Base-by-base conservation (phyloP, 2,888 invertebrate species). In the Margaritifera margaritifera region DNA sequence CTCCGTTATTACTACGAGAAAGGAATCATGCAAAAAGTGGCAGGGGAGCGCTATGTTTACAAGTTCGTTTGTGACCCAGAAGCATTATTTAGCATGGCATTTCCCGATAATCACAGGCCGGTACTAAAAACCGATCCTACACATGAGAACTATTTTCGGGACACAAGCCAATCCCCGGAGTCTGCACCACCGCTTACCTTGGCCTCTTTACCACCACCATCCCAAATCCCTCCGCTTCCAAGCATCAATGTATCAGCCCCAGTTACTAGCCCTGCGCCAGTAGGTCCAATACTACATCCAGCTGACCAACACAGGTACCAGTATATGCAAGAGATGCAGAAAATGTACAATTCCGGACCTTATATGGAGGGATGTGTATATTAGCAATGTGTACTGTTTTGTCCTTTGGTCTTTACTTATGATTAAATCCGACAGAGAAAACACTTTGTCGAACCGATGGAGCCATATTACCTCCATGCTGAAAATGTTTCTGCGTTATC, bases 11-110 rank as follows among this genome's bases (percentile, higher is more conserved):
- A 98, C 89, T 98, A 98, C 89, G 97, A 98, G 90, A 98, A 98
- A 89, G 97, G 97, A n/a, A 98, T 98, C 85, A 97, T 98, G 97
- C 97, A 97, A 91, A 98, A 98, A 90, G 98, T 98, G 0, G 88
- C 89, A 1, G 96, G 98, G 0, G 97, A 98, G 88, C 93, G 97
- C 84, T 98, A 98, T 91, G 97, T 98, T 19, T 98, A 98, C 92
- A 96, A 97, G 88, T 98, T 98, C 89, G 97, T 98, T 1, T 98
- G 97, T 90, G 97, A 97, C 90, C 97, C 97, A 5, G 90, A 90
- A 56, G 87, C 89, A 5, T 81, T 90, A 25, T 88, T 89, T 77
- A 84, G 89, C 15, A 87, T 89, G 85, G 88, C 90, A 42, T 87
- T 89, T 72, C 86, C 84, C 20, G 87, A 82, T 76, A 86, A 80